Conservation (phyloP, 2,113 vertebrate genomes). For the Puffinus mauretanicus region DNA sequence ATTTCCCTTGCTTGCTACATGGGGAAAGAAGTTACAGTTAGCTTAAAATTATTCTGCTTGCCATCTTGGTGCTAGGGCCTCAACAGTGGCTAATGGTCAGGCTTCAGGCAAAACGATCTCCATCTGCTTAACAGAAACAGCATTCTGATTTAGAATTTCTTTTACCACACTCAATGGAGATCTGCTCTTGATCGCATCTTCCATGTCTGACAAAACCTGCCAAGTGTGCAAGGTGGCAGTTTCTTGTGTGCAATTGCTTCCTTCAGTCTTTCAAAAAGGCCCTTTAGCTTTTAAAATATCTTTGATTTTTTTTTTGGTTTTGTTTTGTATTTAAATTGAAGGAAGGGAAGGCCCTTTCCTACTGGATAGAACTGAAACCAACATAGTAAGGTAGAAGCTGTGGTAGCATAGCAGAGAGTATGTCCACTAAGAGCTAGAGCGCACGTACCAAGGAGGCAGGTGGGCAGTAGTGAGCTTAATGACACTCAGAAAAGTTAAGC, state of each 20-base stretch:
- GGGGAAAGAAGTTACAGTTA: constrained; percentile 62
- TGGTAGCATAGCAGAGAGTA: neutral
- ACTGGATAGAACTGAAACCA: neutral
- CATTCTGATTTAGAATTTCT: neutral
- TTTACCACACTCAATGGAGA: neutral
- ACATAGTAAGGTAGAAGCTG: neutral
- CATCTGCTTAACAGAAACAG: neutral
- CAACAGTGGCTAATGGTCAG: neutral
- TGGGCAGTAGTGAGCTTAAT: neutral
- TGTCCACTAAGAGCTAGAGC: neutral
- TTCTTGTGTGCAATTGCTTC: neutral
- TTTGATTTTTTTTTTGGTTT: neutral
- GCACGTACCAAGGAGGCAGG: neutral
- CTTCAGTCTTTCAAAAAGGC: neutral
- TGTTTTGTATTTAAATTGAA: neutral
- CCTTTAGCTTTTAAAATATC: neutral
- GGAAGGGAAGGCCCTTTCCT: neutral
- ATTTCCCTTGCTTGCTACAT: constrained; percentile 95
- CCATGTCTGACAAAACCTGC: neutral
- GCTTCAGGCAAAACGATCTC: neutral
- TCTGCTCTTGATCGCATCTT: neutral
- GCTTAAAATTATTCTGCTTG: constrained; percentile 5
- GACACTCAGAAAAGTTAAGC: neutral
- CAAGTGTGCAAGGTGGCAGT: neutral
- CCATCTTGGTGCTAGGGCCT: neutral